Evolutionary conservation across 2,113 vertebrate genomes (phyloP), one percentile per base, ranked within the genome.

Genomic region (Tautogolabrus adspersus): DNA sequence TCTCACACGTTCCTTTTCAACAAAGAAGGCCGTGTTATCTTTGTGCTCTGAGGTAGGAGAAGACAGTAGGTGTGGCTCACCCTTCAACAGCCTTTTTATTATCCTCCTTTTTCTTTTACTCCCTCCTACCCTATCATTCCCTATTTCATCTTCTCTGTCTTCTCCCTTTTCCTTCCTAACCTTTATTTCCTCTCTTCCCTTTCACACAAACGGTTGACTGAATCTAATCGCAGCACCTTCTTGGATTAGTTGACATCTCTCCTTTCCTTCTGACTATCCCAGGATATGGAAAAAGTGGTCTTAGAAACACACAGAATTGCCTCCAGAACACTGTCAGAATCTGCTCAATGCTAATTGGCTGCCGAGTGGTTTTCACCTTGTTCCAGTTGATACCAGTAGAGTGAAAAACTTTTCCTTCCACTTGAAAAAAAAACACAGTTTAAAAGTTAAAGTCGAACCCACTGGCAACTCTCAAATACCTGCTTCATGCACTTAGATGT

Each of bases 291-390:
- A 78, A 38, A 62, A 51, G 44, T 15, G 8, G 8, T 44, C 37
- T 69, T 11, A 72, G 68, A 66, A 73, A 85, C 30, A 12, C n/a
- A 18, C 12, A 30, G 19, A 46, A 4, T 47, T 57, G 64, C 75
- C 42, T 66, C 54, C 21, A 79, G 71, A 73, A 76, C 57, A 63
- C 58, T 42, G 57, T 70, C 51, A 74, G 71, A 47, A 77, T 79
- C 86, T 72, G 66, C n/a, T 78, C 54, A 54, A 46, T 66, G 22
- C 34, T 83, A 77, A 81, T 69, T 77, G 62, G 63, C 63, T 69
- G 66, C 56, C 52, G n/a, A 67, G 61, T 75, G 57, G 37, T 55
- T 63, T 68, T 60, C 6, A 56, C 47, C 23, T 65, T 23, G 15
- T 51, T 75, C 49, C 40, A 51, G 46, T 51, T 38, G 23, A 60